Percentiles rank a stretch among this genome's conserved stretches.
Evolutionary conservation across 2,113 vertebrate genomes (phyloP).

Genomic region (Dasyurus viverrinus): DNA sequence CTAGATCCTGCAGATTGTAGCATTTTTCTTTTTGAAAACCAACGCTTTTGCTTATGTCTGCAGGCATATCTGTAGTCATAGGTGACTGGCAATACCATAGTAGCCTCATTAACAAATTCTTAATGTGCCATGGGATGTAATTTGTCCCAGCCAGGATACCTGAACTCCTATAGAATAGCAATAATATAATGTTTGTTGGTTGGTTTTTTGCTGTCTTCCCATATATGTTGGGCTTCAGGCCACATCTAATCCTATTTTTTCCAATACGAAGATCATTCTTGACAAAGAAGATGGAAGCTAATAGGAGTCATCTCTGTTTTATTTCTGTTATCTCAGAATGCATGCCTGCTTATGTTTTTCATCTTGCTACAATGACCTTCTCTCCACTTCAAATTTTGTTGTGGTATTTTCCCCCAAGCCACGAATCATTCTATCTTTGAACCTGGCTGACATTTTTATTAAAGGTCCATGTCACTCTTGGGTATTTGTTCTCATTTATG

Average conservation of each 20-base stretch:
- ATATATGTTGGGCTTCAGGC: neutral
- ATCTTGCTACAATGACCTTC: neutral
- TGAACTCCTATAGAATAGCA: neutral
- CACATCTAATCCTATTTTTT: neutral
- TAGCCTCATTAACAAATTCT: neutral
- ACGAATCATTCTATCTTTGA: neutral
- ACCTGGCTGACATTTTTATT: neutral
- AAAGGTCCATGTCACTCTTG: neutral
- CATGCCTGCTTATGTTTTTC: neutral
- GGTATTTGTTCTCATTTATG: neutral
- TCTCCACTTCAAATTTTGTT: neutral
- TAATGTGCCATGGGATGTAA: neutral
- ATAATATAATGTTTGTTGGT: too few species aligned
- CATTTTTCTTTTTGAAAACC: neutral
- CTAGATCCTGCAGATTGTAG: neutral
- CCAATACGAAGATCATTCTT: neutral
- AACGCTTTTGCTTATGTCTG: neutral
- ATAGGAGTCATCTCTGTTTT: neutral
- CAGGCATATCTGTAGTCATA: neutral
- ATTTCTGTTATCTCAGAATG: neutral
- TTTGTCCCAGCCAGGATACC: neutral
- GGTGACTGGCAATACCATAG: neutral
- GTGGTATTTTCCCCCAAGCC: neutral
- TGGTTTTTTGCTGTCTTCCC: neutral
- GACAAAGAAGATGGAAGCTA: neutral